Percentiles rank a stretch among this genome's conserved stretches.
Evolutionary conservation across 2,113 vertebrate species (phyloP).

Genomic region (Promerops cafer): DNA sequence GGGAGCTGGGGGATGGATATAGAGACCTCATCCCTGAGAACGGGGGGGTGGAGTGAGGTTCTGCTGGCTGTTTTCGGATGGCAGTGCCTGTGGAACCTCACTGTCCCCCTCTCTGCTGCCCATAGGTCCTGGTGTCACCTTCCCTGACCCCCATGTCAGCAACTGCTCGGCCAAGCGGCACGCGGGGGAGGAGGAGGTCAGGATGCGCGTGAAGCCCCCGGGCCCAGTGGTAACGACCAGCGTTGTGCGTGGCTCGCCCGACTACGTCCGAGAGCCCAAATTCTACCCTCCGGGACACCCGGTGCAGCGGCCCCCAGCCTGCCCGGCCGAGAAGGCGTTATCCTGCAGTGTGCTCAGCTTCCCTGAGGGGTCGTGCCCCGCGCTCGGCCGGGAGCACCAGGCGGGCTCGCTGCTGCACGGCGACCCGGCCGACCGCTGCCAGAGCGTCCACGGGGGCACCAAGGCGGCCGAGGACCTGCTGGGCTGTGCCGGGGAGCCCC

Average conservation of each 20-base stretch:
- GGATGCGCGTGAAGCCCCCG: constrained; percentile 81
- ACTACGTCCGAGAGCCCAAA: constrained; percentile 78
- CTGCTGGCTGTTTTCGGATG: fast-evolving
- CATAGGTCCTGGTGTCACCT: constrained; percentile 67
- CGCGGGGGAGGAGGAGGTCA: constrained; percentile 74
- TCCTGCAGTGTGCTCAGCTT: constrained; percentile 70
- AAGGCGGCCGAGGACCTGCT: constrained; percentile 65
- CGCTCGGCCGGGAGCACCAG: constrained; percentile 57
- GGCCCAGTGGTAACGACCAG: constrained; percentile 75
- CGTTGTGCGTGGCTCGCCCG: constrained; percentile 73
- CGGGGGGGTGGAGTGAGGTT: neutral
- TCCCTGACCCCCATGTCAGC: constrained; percentile 77
- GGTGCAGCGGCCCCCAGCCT: constrained; percentile 58
- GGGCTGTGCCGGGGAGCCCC: constrained; percentile 55
- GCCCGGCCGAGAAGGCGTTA: constrained; percentile 71
- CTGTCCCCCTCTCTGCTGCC: neutral
- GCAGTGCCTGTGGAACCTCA: neutral
- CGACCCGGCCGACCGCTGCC: constrained; percentile 71
- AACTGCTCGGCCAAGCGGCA: constrained; percentile 75
- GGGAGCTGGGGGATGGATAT: neutral
- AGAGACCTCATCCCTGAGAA: neutral
- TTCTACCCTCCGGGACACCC: constrained; percentile 72
- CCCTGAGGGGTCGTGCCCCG: constrained; percentile 70
- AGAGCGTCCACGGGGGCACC: constrained; percentile 50
- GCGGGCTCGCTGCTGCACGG: constrained; percentile 68